Conservation (phyloP, 2,888 invertebrate species). For the Heliconius cydno region DNA sequence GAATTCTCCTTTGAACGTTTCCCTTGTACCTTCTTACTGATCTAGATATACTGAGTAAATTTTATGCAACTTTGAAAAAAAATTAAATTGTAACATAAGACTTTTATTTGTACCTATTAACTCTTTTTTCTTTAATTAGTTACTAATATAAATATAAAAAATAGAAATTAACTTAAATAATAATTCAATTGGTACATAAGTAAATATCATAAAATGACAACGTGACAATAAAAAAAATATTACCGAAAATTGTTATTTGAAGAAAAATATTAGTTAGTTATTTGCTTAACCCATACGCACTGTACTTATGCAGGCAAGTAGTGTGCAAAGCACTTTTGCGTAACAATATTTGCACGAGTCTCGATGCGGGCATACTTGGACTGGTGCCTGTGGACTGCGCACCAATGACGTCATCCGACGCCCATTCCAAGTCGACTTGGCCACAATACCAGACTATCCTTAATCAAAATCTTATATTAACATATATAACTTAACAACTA, state of each 20-base stretch:
- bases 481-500: neutral
- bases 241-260: neutral
- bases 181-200: neutral
- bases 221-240: neutral
- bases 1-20: slow-evolving; percentile 80
- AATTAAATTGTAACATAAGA: neutral
- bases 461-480: slow-evolving; percentile 7
- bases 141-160: neutral
- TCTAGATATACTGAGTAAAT: slow-evolving; percentile 67
- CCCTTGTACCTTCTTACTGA: slow-evolving; percentile 72
- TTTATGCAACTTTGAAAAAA: slow-evolving; percentile 28
- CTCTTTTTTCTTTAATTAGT: neutral
- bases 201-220: neutral
- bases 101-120: neutral
- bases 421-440: slow-evolving; percentile 36
- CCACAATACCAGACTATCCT: slow-evolving; percentile 26
- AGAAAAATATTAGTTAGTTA: neutral
- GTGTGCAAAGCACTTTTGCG: slow-evolving; percentile 22
- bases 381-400: slow-evolving; percentile 58
- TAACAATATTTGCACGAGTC: slow-evolving; percentile 48
- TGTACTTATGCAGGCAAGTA: slow-evolving; percentile 2
- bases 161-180: neutral
- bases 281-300: slow-evolving; percentile 21
- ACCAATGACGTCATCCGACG: slow-evolving; percentile 61
- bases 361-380: slow-evolving; percentile 56